Base-by-base conservation (phyloP, 1,140 invertebrate genomes). In the Aphaenogaster floridana region DNA sequence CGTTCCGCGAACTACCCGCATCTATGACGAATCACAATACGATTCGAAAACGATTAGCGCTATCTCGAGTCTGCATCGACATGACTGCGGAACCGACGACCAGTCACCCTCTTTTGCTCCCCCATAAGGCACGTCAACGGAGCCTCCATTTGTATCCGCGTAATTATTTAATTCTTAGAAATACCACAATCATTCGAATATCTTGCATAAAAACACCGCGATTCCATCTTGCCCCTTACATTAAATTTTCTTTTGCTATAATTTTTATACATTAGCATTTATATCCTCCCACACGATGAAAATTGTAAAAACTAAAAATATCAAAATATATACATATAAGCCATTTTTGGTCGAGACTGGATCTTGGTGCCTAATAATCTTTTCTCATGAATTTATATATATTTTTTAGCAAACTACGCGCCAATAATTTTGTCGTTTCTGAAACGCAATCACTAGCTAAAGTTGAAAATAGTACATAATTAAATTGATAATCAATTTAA, bases 1-100 rank as follows among this genome's bases (percentile, higher is more conserved):
- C 39, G 57, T 48, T 5, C 17, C 42, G 69, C 34, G 50, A 11
- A 34, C n/a, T 39, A n/a, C 69, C 71, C 45, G 74, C 28, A 61
- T 52, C 52, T 69, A 21, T 39, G 63, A 64, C 36, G 45, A 68
- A 15, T 54, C 39, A 28, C 39, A 57, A 36, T 21, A 59, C 50
- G 13, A 74, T 89, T 80, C 34, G 1, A 39, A 42, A 64, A 15
- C 45, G 36, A 64, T 64, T 85, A 85, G 15, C 42, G 36, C 57
- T 74, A 63, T 21, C 54, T 42, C 59, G 28, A 59, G 48, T 54
- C 21, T 45, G 48, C 57, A 36, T 45, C 45, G 8, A 61, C 6
- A 28, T 34, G 5, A 13, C 21, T 42, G 28, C 9, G 13, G 28
- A 68, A 28, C 7, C 9, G 8, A 69, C 63, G 48, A 81, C 13